These are phyloP conservation scores for Mystacides longicornis DNA, from an alignment of 2,888 invertebrate genomes.

Conservation along the genomic window DNA sequence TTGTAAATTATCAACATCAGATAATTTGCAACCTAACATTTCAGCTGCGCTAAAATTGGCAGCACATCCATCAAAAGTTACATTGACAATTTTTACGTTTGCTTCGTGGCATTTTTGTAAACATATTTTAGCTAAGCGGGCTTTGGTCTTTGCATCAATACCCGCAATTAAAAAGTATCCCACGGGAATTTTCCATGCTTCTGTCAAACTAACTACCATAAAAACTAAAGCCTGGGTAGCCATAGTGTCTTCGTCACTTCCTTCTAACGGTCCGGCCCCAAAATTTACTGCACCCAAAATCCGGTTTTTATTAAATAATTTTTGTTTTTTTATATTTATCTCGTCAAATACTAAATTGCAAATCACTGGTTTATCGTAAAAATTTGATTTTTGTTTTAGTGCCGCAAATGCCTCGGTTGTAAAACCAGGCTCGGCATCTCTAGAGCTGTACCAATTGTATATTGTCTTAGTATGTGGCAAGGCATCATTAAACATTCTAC, in stretches of 20 bases:
- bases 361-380: constrained; percentile 13
- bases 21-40: neutral
- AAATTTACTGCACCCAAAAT: constrained; percentile 26
- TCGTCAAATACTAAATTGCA: constrained; percentile 26
- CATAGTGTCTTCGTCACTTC: constrained; percentile 22
- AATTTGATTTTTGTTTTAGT: constrained; percentile 14
- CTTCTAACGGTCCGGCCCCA: constrained; percentile 26
- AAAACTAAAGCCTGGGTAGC: constrained; percentile 24
- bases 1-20: neutral
- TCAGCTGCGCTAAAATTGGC: neutral
- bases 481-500: constrained; percentile 23
- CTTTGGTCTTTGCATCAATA: neutral
- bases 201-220: neutral
- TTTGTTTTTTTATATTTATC: constrained; percentile 26
- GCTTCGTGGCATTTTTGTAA: neutral
- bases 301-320: constrained; percentile 23
- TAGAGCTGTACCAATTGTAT: constrained; percentile 24
- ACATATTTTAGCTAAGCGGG: neutral
- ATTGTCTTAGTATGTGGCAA: constrained; percentile 28
- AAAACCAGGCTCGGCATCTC: constrained; percentile 28
- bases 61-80: neutral
- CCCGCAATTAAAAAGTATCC: constrained; percentile 1
- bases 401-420: constrained; percentile 20
- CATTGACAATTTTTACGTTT: neutral
- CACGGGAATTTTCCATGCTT: neutral